Evolutionary conservation across 2,888 invertebrate genomes (phyloP).

Genomic region (Eupithecia subfuscata): DNA sequence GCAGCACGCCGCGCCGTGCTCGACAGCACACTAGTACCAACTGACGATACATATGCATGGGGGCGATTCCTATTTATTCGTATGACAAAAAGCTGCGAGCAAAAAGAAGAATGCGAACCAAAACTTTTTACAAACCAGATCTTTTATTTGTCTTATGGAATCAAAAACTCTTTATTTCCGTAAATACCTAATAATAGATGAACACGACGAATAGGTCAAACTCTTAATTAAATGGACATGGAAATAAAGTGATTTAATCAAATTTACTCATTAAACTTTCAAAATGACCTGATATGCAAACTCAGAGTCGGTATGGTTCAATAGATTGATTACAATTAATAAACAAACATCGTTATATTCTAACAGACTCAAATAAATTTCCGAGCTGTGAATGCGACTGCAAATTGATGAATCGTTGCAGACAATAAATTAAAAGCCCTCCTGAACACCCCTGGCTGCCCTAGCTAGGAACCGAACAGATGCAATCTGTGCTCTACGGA

Average conservation of each 20-base stretch:
- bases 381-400: conserved; percentile 27
- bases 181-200: too few relatives aligned
- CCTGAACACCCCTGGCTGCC: background rate
- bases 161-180: too few relatives aligned
- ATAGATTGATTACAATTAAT: background rate
- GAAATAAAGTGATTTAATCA: too few relatives aligned
- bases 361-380: background rate
- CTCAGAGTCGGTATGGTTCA: background rate
- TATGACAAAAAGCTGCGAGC: background rate
- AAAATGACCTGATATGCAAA: background rate
- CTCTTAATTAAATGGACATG: too few relatives aligned
- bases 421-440: conserved; percentile 19
- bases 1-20: too few relatives aligned
- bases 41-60: background rate
- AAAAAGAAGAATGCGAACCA: too few relatives aligned
- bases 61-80: background rate
- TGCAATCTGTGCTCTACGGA: background rate
- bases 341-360: background rate
- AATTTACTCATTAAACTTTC: background rate
- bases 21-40: background rate
- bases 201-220: too few relatives aligned
- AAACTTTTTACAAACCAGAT: background rate
- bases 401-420: conserved; percentile 28
- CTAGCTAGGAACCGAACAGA: conserved; percentile 4
- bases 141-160: too few relatives aligned